Evolutionary conservation across 1,140 invertebrate species (phyloP).

Genomic region (Ostrea denselamellosa): DNA sequence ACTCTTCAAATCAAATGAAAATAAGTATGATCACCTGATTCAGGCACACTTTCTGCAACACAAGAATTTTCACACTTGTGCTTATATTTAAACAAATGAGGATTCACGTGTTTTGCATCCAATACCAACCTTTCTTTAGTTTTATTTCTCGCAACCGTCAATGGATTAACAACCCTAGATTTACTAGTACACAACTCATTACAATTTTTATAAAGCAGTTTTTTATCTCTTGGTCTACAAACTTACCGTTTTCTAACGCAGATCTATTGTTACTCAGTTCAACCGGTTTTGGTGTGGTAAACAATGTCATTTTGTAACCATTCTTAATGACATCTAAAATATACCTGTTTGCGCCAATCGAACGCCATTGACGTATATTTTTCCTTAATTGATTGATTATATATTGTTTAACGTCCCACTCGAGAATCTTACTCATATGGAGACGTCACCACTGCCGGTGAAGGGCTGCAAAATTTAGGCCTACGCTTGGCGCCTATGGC

Average conservation of each 20-base stretch:
- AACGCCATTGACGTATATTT: too few species aligned
- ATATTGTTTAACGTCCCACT: too few species aligned
- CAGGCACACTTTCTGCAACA: slow-evolving; percentile 19
- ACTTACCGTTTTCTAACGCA: not conserved
- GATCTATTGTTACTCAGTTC: slow-evolving; percentile 42
- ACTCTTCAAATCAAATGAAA: slow-evolving; percentile 51
- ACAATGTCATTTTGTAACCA: slow-evolving; percentile 43
- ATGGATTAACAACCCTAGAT: slow-evolving; percentile 46
- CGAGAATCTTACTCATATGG: too few species aligned
- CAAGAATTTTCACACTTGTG: slow-evolving; percentile 52
- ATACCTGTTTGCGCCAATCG: too few species aligned
- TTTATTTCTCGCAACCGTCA: slow-evolving; percentile 41
- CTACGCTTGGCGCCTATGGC: too few species aligned
- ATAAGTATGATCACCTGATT: slow-evolving; percentile 41
- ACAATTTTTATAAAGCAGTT: not conserved
- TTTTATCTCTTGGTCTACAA: slow-evolving; percentile 43
- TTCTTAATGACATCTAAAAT: too few species aligned
- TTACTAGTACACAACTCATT: not conserved
- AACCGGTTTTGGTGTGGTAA: slow-evolving; percentile 37
- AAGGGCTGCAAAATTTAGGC: too few species aligned
- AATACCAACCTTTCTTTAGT: slow-evolving; percentile 41
- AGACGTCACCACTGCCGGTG: too few species aligned
- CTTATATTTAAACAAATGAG: slow-evolving; percentile 46
- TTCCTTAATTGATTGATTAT: too few species aligned
- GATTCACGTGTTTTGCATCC: slow-evolving; percentile 41